Evolutionary conservation across 2,113 vertebrate species (phyloP), one percentile per base, ranked within the genome.

Genomic region (Cranoglanis bouderius): DNA sequence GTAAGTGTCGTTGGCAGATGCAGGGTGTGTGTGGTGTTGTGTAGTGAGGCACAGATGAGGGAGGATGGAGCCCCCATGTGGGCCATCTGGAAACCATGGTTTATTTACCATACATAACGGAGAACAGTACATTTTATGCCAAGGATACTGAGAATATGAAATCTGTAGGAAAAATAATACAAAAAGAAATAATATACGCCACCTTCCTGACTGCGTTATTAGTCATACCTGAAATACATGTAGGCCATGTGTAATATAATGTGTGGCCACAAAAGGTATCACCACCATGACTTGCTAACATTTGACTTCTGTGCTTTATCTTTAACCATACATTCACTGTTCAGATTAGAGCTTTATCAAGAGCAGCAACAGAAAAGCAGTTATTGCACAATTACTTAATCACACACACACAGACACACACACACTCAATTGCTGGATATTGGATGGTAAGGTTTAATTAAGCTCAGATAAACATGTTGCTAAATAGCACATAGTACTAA

Each of bases 361-460:
- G 38, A 21, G 14, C 82, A 65, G 49, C 18, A 26, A 53, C 21
- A 70, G 26, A 88, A 88, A 80, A 87, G 57, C 72, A 35, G 32
- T 88, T 86, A 88, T 88, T 90, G 82, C 59, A 70, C 55, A 88
- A 84, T 91, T 88, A 78, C 87, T 61, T 88, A 88, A 89, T 88
- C 78, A 88, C 82, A 90, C 74, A 83, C 72, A 21, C 67, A 38
- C 70, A 19, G 32, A 38, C 32, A 80, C 67, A 90, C 74, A 89
- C 85, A 89, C 80, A 88, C 38, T 59, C n/a, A 88, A 29, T 57
- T 61, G 43, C 35, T 65, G 35, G 38, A 87, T 84, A 86, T 81
- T 86, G 74, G 75, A 84, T 55, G 67, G 67, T 86, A 84, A 72
- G 84, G 40, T 86, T 61, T 88, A 82, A 88, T 91, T 90, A 88